Percentiles rank a stretch among this genome's conserved stretches.
phyloP scores from a whole-genome alignment of 2,888 invertebrate species.

The Brassicogethes aeneus region DNA sequence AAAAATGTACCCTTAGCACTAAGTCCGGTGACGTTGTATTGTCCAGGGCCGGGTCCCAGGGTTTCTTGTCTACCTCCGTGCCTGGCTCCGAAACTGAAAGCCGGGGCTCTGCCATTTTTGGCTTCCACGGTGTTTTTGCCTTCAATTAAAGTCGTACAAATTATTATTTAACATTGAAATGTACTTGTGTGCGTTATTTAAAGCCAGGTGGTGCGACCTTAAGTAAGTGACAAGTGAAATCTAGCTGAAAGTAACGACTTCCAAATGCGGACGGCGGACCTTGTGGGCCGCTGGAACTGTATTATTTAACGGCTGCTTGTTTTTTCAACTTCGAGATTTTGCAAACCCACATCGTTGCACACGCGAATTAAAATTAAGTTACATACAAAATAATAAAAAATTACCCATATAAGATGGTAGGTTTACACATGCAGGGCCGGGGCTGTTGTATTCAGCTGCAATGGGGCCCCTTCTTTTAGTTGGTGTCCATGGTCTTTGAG shows the following conservation, averaged over 20 bases:
- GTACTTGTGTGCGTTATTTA: no score
- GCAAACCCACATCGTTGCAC: no score
- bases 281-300: neutral
- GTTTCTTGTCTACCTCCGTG: conserved; percentile 49
- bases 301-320: no score
- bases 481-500: conserved; percentile 84
- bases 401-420: conserved; percentile 75
- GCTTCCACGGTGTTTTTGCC: conserved; percentile 72
- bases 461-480: conserved; percentile 83
- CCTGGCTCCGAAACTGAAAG: conserved; percentile 70
- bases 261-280: neutral
- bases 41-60: conserved; percentile 81
- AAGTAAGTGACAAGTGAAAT: neutral
- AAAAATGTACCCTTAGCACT: conserved; percentile 61
- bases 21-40: conserved; percentile 79
- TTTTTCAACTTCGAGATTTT: no score
- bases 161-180: neutral
- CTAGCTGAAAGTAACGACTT: neutral
- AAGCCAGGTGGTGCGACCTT: no score
- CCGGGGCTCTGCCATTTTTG: conserved; percentile 67
- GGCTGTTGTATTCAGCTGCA: conserved; percentile 76
- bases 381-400: no score
- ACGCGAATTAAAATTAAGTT: no score
- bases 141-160: conserved; percentile 32
- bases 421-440: conserved; percentile 80